Evolutionary conservation across 2,888 invertebrate species (phyloP).

Genomic region (Callimorpha dominula): DNA sequence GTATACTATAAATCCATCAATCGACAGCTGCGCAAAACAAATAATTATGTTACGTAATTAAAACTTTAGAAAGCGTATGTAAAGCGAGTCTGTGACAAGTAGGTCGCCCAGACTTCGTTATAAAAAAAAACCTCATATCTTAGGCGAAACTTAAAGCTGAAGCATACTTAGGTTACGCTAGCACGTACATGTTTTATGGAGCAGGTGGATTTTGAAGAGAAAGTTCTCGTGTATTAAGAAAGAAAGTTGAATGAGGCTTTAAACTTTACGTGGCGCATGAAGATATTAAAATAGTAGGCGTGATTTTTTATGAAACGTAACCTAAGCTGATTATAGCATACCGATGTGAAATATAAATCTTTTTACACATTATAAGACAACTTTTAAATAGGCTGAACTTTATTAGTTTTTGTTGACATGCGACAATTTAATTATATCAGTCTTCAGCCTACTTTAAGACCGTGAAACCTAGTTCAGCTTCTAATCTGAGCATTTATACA

Average conservation of each 20-base stretch:
- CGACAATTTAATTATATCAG: too few species aligned
- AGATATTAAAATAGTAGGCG: not conserved
- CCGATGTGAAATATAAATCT: not conserved
- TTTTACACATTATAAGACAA: too few species aligned
- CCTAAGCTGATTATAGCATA: not conserved
- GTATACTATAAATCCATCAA: too few species aligned
- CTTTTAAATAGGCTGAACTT: too few species aligned
- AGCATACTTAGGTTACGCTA: constrained; percentile 33
- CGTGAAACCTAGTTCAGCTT: too few species aligned
- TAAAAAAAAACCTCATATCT: constrained; percentile 44
- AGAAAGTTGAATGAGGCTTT: not conserved
- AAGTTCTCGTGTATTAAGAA: constrained; percentile 8
- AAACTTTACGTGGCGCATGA: not conserved
- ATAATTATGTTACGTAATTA: constrained; percentile 16
- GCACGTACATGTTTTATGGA: constrained; percentile 12
- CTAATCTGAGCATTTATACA: too few species aligned
- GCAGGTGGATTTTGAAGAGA: constrained; percentile 7
- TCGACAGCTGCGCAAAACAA: not conserved
- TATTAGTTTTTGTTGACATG: too few species aligned
- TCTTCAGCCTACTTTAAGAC: too few species aligned
- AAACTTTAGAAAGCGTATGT: constrained; percentile 20
- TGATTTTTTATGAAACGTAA: not conserved
- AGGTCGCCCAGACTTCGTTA: constrained; percentile 45
- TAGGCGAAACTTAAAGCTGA: constrained; percentile 31
- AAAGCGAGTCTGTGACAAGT: constrained; percentile 29